Percentiles rank a stretch among this genome's conserved stretches.
phyloP scores from a whole-genome alignment of 2,888 invertebrate genomes.

The Dryadula phaetusa region DNA sequence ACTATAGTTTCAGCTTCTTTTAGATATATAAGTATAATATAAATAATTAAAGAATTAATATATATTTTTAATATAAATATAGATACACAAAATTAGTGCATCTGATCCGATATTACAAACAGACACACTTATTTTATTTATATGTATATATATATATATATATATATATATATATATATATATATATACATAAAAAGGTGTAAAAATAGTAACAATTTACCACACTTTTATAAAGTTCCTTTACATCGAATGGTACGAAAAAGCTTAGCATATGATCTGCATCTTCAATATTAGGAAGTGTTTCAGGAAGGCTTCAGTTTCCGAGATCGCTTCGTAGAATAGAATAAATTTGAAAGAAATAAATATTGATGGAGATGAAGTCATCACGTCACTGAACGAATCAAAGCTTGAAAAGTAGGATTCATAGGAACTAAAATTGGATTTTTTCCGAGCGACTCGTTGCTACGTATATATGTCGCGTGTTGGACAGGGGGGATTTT shows the following conservation, averaged over 20 bases:
- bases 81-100: too few relatives aligned
- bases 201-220: neutral
- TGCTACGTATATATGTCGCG: neutral
- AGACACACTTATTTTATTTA: too few relatives aligned
- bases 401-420: slow-evolving; percentile 17
- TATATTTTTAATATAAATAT: too few relatives aligned
- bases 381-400: slow-evolving; percentile 38
- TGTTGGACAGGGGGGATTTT: neutral
- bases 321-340: slow-evolving; percentile 71
- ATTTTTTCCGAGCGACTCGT: slow-evolving; percentile 5
- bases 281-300: slow-evolving; percentile 67
- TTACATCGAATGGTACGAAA: slow-evolving; percentile 16
- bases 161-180: too few relatives aligned
- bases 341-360: slow-evolving; percentile 77
- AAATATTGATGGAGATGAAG: slow-evolving; percentile 52
- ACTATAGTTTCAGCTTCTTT: too few relatives aligned
- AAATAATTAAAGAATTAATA: too few relatives aligned
- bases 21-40: too few relatives aligned
- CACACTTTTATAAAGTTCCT: neutral
- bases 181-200: too few relatives aligned
- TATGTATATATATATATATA: too few relatives aligned
- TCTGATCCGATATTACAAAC: too few relatives aligned
- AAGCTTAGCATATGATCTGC: slow-evolving; percentile 53
- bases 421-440: slow-evolving; percentile 8
- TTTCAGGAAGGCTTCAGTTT: slow-evolving; percentile 68